Base-by-base conservation (phyloP, 2,113 vertebrate species). In the Apistogramma diplotaenia region DNA sequence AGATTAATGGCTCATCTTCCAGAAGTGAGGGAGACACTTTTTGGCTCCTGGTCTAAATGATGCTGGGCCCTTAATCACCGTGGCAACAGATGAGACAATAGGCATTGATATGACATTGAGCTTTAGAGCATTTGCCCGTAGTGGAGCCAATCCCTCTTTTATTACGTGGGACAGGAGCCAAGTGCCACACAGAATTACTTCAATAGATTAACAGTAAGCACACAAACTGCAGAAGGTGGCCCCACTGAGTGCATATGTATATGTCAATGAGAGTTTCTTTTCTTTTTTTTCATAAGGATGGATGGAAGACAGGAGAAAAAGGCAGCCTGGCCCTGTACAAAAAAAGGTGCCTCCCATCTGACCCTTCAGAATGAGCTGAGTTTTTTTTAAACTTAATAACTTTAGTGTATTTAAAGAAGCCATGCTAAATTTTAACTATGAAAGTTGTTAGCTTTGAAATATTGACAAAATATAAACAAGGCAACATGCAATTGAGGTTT, bases 1-100 rank as follows among this genome's bases (percentile, higher is more conserved):
- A 84, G 80, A 87, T 89, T 87, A 91, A 89, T 83, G 83, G 25
- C 74, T 78, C 55, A 54, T 89, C 82, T 85, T 82, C 74, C 61
- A 23, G 58, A 78, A 51, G 51, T 75, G 78, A 65, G 53, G 43
- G 43, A 82, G 77, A 87, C 82, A 78, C 75, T 79, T 70, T 73
- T 61, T 79, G 84, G 71, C 80, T 82, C 73, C 29, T 1, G 4
- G 59, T 67, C 55, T 71, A 65, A 84, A 79, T 13, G 4, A 18
- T 21, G 54, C 43, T 8, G 7, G 58, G 54, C 79, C 53, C 51
- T 87, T 83, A 76, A 91, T 88, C 84, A 84, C 88, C n/a, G 23
- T 35, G 78, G 81, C 76, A 84, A 85, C 88, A 84, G 74, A 86
- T 82, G 74, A 81, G 85, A 90, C 85, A 85, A 82, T 73, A 67